Conservation (phyloP, 2,888 invertebrate genomes). For the Latrodectus hesperus region DNA sequence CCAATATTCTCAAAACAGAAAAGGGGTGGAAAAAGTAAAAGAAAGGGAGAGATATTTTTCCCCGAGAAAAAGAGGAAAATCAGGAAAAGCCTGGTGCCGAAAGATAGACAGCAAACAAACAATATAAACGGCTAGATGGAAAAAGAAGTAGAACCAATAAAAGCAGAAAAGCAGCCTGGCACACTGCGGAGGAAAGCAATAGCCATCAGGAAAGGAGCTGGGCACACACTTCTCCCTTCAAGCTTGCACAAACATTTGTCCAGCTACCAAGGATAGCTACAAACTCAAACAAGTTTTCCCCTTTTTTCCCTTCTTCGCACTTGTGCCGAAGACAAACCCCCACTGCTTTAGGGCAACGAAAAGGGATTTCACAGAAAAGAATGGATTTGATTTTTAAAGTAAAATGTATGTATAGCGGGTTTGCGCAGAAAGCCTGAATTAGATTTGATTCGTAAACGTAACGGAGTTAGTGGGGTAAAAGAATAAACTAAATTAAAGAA, state of each 20-base stretch:
- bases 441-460: not conserved
- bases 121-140: constrained; percentile 38
- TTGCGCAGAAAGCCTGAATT: not conserved
- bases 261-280: constrained; percentile 58
- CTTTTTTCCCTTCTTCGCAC: constrained; percentile 39
- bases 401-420: constrained; percentile 2
- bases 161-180: constrained; percentile 8
- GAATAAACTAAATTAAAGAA: no score
- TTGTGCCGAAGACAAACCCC: constrained; percentile 23
- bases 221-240: constrained; percentile 49
- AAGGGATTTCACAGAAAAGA: constrained; percentile 7
- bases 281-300: constrained; percentile 60
- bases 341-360: not conserved
- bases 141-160: constrained; percentile 55
- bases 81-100: constrained; percentile 42
- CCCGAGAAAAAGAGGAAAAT: constrained; percentile 23
- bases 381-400: constrained; percentile 1
- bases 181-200: constrained; percentile 50
- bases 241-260: constrained; percentile 65
- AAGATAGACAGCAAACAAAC: constrained; percentile 67
- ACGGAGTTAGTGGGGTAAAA: no score
- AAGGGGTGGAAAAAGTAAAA: not conserved
- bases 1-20: constrained; percentile 24
- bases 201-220: constrained; percentile 53
- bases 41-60: constrained; percentile 18